Evolutionary conservation across 2,888 invertebrate genomes (phyloP).

Genomic region (Cantharis rustica): DNA sequence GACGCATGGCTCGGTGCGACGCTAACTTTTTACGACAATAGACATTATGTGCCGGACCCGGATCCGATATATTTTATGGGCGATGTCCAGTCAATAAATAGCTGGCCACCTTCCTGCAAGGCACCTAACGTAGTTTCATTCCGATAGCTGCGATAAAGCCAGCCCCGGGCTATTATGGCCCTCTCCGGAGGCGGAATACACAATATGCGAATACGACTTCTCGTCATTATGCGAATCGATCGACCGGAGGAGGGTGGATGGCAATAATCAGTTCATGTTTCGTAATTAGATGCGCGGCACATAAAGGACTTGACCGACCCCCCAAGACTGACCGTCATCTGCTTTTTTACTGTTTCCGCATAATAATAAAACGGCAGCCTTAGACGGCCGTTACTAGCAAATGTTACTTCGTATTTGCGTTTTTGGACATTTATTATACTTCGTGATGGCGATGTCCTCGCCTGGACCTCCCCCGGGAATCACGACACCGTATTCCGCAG

Average conservation of each 20-base stretch:
- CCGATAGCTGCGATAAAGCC: constrained; percentile 44
- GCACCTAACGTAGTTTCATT: constrained; percentile 38
- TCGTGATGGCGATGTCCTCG: constrained; percentile 49
- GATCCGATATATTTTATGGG: constrained; percentile 58
- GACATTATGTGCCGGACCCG: constrained; percentile 43
- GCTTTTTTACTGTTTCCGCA: constrained; percentile 66
- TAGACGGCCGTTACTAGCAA: constrained; percentile 56
- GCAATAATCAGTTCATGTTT: constrained; percentile 49
- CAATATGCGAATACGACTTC: constrained; percentile 46
- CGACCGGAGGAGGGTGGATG: constrained; percentile 40
- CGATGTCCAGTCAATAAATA: constrained; percentile 60
- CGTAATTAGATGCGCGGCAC: constrained; percentile 56
- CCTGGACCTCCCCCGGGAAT: constrained; percentile 36
- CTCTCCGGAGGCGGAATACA: constrained; percentile 52
- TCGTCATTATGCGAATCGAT: constrained; percentile 32
- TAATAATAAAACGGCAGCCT: constrained; percentile 66
- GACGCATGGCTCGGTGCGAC: constrained; percentile 49
- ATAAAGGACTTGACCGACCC: constrained; percentile 50
- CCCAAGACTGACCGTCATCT: constrained; percentile 58
- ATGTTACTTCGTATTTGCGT: constrained; percentile 58
- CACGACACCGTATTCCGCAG: constrained; percentile 40
- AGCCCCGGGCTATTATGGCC: constrained; percentile 44
- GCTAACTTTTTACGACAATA: constrained; percentile 55
- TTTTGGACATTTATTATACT: constrained; percentile 56
- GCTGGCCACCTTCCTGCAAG: constrained; percentile 49